These are phyloP conservation scores for Paramisgurnus dabryanus DNA, from an alignment of 2,113 vertebrate genomes.

Conservation along the genomic window DNA sequence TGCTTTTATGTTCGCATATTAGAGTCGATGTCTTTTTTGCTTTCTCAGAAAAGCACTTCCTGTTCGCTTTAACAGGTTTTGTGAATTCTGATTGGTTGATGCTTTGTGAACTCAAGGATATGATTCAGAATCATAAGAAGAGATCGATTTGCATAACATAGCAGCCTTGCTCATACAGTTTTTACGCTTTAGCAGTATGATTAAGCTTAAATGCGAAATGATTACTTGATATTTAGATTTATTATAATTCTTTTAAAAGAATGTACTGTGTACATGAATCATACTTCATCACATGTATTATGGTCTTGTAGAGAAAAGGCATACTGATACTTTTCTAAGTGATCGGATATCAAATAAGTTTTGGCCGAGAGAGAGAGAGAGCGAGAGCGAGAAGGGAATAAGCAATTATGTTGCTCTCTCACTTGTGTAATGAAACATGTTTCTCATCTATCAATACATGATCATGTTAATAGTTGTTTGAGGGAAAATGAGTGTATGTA, in stretches of 20 bases:
- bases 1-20: constrained; percentile 4
- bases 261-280: not conserved
- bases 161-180: not conserved
- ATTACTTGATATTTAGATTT: constrained; percentile 6
- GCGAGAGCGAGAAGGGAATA: not conserved
- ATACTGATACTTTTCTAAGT: no score
- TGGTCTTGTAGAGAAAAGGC: no score
- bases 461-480: constrained; percentile 30
- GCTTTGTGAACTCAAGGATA: constrained; percentile 6
- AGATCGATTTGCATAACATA: not conserved
- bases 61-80: not conserved
- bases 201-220: not conserved
- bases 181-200: constrained; percentile 13
- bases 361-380: not conserved
- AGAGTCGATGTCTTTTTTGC: not conserved
- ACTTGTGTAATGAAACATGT: constrained; percentile 31
- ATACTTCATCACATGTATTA: no score
- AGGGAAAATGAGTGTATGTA: not conserved
- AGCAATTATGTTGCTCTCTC: constrained; percentile 13
- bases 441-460: constrained; percentile 14
- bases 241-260: not conserved
- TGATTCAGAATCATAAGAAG: not conserved
- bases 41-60: not conserved
- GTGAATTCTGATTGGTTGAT: constrained; percentile 11
- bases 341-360: not conserved